phyloP scores from a whole-genome alignment of 2,113 vertebrate species.

The Mungos mungo region DNA sequence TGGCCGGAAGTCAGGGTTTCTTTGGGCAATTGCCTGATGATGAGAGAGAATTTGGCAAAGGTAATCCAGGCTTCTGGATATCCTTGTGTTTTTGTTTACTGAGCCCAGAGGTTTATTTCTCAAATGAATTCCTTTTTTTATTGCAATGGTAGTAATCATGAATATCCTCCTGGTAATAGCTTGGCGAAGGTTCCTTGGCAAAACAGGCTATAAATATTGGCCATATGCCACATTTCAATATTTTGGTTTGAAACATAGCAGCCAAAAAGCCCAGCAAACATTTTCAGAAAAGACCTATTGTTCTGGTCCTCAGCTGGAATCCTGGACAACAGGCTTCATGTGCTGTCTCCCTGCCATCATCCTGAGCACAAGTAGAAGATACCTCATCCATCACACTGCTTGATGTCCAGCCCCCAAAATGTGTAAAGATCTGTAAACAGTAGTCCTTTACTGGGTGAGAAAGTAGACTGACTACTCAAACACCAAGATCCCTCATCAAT shows the following conservation, averaged over 20 bases:
- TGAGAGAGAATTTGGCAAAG: constrained; percentile 62
- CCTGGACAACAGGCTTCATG: neutral
- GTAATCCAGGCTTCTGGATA: constrained; percentile 36
- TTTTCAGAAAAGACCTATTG: constrained; percentile 36
- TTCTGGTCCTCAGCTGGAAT: constrained; percentile 13
- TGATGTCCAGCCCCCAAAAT: neutral
- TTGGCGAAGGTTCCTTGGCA: constrained; percentile 60
- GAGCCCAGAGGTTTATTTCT: constrained; percentile 66
- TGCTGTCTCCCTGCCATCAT: neutral
- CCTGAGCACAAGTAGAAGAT: neutral
- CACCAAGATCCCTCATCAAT: neutral
- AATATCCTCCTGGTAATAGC: constrained; percentile 62
- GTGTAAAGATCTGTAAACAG: neutral
- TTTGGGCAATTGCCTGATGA: constrained; percentile 56
- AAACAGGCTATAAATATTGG: constrained; percentile 48
- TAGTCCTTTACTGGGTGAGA: neutral
- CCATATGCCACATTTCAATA: constrained; percentile 41
- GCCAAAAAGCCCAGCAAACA: constrained; percentile 24
- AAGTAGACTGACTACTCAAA: neutral
- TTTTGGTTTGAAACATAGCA: constrained; percentile 45
- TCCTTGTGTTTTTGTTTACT: constrained; percentile 68
- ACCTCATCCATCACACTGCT: neutral
- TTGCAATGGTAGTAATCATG: constrained; percentile 62
- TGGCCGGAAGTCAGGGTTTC: constrained; percentile 49
- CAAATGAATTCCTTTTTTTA: constrained; percentile 63